Percentiles rank a stretch among this genome's conserved stretches.
Evolutionary conservation across 2,113 vertebrate genomes (phyloP).

Genomic region (Chloroceryle aenea): DNA sequence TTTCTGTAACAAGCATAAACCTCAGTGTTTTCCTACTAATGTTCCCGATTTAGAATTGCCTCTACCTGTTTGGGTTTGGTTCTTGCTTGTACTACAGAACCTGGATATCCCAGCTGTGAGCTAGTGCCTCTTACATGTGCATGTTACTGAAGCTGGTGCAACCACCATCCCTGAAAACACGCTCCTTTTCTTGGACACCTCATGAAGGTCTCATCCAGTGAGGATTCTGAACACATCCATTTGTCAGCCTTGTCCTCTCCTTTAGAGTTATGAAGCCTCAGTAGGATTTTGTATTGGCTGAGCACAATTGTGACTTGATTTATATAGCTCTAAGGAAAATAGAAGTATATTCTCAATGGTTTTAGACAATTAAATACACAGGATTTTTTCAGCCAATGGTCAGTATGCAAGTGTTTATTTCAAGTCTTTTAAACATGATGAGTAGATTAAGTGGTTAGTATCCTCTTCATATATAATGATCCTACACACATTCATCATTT

Average conservation of each 20-base stretch:
- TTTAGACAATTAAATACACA: neutral
- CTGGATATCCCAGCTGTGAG: neutral
- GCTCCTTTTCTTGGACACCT: neutral
- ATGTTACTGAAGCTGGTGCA: neutral
- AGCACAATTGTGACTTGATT: neutral
- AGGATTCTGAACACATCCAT: neutral
- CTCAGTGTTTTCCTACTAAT: neutral
- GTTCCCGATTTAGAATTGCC: neutral
- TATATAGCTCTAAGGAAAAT: neutral
- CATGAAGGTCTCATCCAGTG: neutral
- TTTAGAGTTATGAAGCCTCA: neutral
- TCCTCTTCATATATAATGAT: neutral
- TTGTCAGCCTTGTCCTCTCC: neutral
- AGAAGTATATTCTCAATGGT: neutral
- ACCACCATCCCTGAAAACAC: neutral
- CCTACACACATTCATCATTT: neutral
- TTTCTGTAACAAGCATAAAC: neutral
- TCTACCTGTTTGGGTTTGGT: neutral
- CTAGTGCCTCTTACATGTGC: neutral
- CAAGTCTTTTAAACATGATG: neutral
- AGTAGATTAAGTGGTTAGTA: neutral
- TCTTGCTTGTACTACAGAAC: neutral
- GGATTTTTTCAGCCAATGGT: neutral
- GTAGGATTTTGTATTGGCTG: neutral
- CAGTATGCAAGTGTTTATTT: neutral